phyloP scores from a whole-genome alignment of 2,797 vertebrate genomes.

The Chaenodraco wilsoni region DNA sequence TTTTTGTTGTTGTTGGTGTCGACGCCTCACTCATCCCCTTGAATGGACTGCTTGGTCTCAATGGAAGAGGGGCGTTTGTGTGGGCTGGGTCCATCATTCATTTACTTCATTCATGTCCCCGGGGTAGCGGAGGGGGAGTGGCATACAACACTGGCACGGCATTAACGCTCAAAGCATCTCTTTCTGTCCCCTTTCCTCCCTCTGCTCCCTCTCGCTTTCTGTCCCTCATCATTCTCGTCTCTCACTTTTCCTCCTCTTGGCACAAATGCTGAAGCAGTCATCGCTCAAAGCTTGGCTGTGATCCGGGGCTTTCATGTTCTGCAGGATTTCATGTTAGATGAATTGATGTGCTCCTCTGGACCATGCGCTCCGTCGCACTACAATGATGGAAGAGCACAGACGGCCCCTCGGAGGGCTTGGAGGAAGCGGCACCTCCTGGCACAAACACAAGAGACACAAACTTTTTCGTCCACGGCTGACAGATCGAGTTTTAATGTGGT shows the following conservation, averaged over 20 bases:
- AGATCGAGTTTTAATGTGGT: slow-evolving; percentile 74
- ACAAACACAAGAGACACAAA: slow-evolving; percentile 56
- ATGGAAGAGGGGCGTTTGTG: slow-evolving; percentile 79
- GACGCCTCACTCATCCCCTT: slow-evolving; percentile 83
- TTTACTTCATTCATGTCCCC: slow-evolving; percentile 77
- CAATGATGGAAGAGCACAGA: slow-evolving; percentile 65
- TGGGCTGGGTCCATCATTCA: slow-evolving; percentile 81
- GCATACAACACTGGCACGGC: slow-evolving; percentile 66
- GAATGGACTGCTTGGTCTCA: slow-evolving; percentile 77
- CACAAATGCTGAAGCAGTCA: slow-evolving; percentile 58
- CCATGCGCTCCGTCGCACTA: slow-evolving; percentile 41
- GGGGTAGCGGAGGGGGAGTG: slow-evolving; percentile 71
- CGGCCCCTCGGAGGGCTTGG: slow-evolving; percentile 50
- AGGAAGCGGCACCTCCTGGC: slow-evolving; percentile 67
- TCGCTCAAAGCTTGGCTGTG: slow-evolving; percentile 61
- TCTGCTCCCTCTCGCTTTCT: slow-evolving; percentile 42
- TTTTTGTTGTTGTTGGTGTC: slow-evolving; percentile 81
- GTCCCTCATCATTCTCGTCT: slow-evolving; percentile 56
- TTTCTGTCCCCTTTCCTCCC: slow-evolving; percentile 52
- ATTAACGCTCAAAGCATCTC: slow-evolving; percentile 59
- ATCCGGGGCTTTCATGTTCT: slow-evolving; percentile 67
- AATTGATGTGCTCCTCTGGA: slow-evolving; percentile 66
- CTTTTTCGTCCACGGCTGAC: slow-evolving; percentile 57
- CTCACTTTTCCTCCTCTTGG: slow-evolving; percentile 57
- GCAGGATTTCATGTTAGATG: slow-evolving; percentile 62